These are phyloP conservation scores for Hermodice carunculata DNA, from an alignment of 2,888 invertebrate genomes.

Conservation along the genomic window DNA sequence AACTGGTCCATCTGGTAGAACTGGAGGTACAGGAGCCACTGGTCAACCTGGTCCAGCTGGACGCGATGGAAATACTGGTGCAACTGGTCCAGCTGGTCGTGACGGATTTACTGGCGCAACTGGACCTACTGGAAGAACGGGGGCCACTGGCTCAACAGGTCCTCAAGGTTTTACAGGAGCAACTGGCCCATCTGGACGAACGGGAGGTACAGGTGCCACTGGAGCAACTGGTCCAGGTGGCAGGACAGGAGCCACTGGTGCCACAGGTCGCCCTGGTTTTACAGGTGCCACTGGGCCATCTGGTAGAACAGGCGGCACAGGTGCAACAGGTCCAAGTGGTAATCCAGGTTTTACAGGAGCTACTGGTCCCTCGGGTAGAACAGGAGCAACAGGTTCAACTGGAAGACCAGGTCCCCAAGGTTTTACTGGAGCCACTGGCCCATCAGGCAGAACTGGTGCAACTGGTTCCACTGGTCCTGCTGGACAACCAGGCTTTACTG, in stretches of 20 bases:
- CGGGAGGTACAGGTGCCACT: conserved; percentile 1
- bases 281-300: neutral
- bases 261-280: neutral
- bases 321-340: neutral
- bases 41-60: conserved; percentile 8
- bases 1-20: conserved; percentile 18
- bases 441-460: neutral
- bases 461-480: neutral
- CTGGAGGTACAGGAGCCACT: conserved; percentile 13
- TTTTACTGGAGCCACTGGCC: neutral
- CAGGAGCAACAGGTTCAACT: neutral
- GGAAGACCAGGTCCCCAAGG: neutral
- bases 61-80: neutral
- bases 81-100: neutral
- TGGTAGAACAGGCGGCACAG: neutral
- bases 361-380: neutral
- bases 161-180: conserved; percentile 9
- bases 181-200: conserved; percentile 18
- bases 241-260: neutral
- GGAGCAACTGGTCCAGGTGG: neutral
- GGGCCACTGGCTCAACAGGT: conserved; percentile 24
- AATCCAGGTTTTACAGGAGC: neutral
- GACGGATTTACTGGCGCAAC: neutral
- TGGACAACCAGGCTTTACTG: neutral
- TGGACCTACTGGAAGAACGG: neutral